phyloP scores from a whole-genome alignment of 2,113 vertebrate genomes.

The Saguinus midas region DNA sequence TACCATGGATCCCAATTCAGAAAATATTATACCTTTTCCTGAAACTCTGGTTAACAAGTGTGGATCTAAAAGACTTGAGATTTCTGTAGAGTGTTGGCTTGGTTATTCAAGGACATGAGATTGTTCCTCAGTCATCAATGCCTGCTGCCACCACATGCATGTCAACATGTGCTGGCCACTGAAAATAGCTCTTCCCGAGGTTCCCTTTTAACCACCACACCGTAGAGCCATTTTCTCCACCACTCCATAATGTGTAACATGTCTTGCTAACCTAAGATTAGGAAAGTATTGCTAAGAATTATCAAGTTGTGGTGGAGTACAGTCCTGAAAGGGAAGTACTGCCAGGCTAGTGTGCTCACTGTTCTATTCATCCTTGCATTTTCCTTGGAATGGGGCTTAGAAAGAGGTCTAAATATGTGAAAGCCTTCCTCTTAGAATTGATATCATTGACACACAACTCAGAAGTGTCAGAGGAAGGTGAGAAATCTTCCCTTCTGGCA shows the following conservation, averaged over 20 bases:
- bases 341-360: no score
- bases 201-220: not conserved
- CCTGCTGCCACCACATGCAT: accelerated
- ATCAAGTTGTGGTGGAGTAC: not conserved
- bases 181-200: not conserved
- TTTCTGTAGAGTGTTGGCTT: not conserved
- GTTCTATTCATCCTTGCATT: no score
- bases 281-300: not conserved
- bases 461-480: not conserved
- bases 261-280: not conserved
- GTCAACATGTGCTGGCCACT: not conserved
- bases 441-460: not conserved
- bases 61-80: not conserved
- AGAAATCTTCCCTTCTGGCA: not conserved
- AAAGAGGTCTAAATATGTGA: not conserved
- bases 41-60: not conserved
- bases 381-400: not conserved
- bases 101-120: not conserved
- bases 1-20: not conserved
- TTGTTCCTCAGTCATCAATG: no score
- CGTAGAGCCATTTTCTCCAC: accelerated
- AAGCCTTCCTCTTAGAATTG: not conserved
- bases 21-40: not conserved
- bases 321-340: not conserved
- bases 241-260: not conserved